Base-by-base conservation (phyloP, 2,888 invertebrate species). In the Phengaris alcon region DNA sequence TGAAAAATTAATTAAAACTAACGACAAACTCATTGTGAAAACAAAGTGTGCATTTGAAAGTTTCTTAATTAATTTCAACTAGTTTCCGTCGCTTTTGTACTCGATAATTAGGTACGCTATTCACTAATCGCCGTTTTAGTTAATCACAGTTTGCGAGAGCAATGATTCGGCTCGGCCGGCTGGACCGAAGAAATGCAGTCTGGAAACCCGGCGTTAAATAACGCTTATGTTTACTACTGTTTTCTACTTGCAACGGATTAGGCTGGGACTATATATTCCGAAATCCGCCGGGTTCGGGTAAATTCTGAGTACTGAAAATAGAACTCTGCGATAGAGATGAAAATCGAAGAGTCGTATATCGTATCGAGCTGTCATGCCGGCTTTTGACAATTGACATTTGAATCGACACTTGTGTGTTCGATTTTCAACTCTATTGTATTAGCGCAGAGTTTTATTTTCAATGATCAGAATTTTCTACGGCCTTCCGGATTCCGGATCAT, bases 1-100 rank as follows among this genome's bases (percentile, higher is more conserved):
- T 76, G n/a, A 68, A 75, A 46, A 8, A 57, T 68, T 59, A 59
- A 76, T 74, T 74, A 76, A 77, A 75, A 74, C 74, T 73, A 68
- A 68, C 57, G 51, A n/a, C 15, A n/a, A 57, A 69, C 55, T 57
- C 46, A 46, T 64, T 74, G 64, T 52, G 72, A 52, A 72, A 54
- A 52, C 72, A 72, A 72, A 72, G 72, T 48, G 54, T 52, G 54
- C 22, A 54, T 52, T 52, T 52, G 72, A 72, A 72, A 54, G 15
- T 72, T 54, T 72, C 35, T 72, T 52, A 72, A 72, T 72, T 35
- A 72, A 72, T 72, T 13, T 35, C 52, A 54, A 54, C 35, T 44
- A 64, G 64, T 64, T 44, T 13, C 10, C 64, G 35, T 35, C 64
- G 64, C 64, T 35, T 64, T 64, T 64, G 15, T 64, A 35, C 35